Evolutionary conservation across 2,113 vertebrate species (phyloP).

Genomic region (Erpornis zantholeuca): DNA sequence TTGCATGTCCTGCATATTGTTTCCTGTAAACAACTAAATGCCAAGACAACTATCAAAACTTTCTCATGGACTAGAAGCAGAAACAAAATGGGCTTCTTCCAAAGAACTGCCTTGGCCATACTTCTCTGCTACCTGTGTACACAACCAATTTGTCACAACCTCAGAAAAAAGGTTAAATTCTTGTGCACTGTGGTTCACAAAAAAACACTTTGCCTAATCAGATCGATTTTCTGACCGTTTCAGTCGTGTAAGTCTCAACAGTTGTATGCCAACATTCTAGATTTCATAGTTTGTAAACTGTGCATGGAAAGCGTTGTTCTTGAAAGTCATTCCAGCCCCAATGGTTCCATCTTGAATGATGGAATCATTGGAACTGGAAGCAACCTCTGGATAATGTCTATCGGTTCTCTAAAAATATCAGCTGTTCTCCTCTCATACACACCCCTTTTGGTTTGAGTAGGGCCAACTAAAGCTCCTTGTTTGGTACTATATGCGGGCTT

Average conservation of each 20-base stretch:
- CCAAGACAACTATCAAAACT: neutral
- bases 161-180: neutral
- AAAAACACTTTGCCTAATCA: neutral
- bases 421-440: neutral
- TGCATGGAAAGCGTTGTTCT: neutral
- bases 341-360: neutral
- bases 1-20: neutral
- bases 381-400: neutral
- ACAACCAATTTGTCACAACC: neutral
- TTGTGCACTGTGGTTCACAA: neutral
- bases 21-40: neutral
- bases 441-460: neutral
- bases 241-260: neutral
- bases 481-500: neutral
- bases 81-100: neutral
- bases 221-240: neutral
- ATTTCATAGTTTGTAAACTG: neutral
- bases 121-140: neutral
- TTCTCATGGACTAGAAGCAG: neutral
- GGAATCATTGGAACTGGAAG: neutral
- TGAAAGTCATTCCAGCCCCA: neutral
- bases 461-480: neutral
- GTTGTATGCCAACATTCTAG: neutral
- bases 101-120: neutral
- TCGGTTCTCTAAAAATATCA: neutral